Conservation (phyloP, 2,797 vertebrate species). For the Myotis vivesi region DNA sequence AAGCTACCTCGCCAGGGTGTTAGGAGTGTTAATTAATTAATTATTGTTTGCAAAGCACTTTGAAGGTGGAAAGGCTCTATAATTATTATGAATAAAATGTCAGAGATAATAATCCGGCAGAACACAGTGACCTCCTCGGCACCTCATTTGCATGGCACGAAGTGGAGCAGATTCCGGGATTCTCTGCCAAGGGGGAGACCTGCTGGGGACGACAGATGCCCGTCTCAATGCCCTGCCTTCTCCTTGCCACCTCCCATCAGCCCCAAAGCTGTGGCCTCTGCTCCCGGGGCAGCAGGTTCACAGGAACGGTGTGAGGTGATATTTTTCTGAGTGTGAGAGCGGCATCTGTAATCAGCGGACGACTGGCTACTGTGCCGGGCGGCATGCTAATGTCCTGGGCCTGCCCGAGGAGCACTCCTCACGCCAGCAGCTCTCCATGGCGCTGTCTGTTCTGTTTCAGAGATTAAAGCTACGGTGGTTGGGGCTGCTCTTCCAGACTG, state of each 20-base stretch:
- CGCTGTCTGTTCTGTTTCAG: not conserved
- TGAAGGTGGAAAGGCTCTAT: constrained; percentile 79
- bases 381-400: not conserved
- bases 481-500: not conserved
- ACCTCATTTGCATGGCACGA: constrained; percentile 70
- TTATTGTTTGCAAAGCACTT: constrained; percentile 81
- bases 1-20: constrained; percentile 74
- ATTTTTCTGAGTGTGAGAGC: not conserved
- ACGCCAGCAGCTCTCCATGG: too few species aligned
- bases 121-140: constrained; percentile 73
- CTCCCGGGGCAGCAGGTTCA: not conserved
- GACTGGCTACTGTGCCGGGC: accelerated
- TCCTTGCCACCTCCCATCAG: not conserved
- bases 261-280: not conserved
- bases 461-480: accelerated
- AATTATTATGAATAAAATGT: constrained; percentile 81
- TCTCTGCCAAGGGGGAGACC: constrained; percentile 46
- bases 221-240: not conserved
- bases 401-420: accelerated
- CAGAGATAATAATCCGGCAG: constrained; percentile 75
- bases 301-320: not conserved
- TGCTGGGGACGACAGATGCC: constrained; percentile 35
- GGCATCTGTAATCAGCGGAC: not conserved
- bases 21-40: constrained; percentile 81
- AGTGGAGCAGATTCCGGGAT: constrained; percentile 39